Evolutionary conservation across 2,797 vertebrate genomes (phyloP).

Genomic region (Microtus agrestis): DNA sequence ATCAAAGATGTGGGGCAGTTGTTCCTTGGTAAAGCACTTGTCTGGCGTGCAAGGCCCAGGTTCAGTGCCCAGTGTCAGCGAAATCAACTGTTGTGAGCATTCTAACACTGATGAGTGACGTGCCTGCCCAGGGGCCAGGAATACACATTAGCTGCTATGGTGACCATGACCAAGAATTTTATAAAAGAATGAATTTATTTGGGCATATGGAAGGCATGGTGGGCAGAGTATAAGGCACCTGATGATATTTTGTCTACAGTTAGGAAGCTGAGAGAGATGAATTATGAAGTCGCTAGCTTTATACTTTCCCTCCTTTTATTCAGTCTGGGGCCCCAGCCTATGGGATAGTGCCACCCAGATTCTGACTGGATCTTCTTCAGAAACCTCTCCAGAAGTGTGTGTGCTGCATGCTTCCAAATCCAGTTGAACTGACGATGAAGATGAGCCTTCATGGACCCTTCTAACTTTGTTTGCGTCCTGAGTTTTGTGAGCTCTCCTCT

Average conservation of each 20-base stretch:
- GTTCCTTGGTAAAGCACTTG: background rate
- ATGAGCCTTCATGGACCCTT: background rate
- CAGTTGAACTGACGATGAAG: background rate
- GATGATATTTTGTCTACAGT: background rate
- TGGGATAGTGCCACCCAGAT: background rate
- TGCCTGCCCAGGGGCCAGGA: too few relatives aligned
- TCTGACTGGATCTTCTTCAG: background rate
- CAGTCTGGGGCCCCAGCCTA: background rate
- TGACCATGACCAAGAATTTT: background rate
- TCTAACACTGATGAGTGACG: background rate
- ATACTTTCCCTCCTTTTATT: background rate
- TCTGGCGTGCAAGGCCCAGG: background rate
- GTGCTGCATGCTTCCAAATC: background rate
- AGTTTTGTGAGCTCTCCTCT: background rate
- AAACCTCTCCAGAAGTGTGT: background rate
- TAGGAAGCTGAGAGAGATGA: background rate
- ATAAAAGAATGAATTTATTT: background rate
- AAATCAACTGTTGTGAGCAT: background rate
- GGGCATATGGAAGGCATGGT: background rate
- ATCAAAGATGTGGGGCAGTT: background rate
- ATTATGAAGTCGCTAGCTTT: background rate
- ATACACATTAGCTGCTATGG: background rate
- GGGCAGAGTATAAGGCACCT: background rate
- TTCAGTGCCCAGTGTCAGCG: background rate
- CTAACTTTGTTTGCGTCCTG: background rate